These are phyloP conservation scores for Brachionichthys hirsutus DNA, from an alignment of 2,113 vertebrate genomes.

Conservation along the genomic window DNA sequence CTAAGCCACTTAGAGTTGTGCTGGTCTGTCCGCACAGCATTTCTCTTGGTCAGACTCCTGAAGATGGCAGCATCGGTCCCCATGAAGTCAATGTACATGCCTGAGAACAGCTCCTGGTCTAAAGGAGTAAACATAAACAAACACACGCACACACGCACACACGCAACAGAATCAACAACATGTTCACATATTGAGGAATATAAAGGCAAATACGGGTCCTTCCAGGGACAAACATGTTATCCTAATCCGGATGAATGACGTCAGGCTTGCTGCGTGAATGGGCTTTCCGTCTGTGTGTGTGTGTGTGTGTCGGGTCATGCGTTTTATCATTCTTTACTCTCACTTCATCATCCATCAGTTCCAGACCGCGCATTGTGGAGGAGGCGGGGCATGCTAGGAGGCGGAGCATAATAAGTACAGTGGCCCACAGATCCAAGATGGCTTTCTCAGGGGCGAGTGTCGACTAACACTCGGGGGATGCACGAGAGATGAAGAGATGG, in stretches of 20 bases:
- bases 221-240: too few species aligned
- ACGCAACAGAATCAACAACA: background rate
- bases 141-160: conserved; percentile 5
- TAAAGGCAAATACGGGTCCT: too few species aligned
- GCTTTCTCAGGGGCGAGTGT: conserved; percentile 32
- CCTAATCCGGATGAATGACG: too few species aligned
- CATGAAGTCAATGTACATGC: conserved; percentile 99
- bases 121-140: conserved; percentile 6
- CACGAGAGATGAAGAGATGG: conserved; percentile 10
- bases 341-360: conserved; percentile 44
- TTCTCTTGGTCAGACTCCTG: conserved; percentile 91
- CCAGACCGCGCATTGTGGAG: conserved; percentile 26
- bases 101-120: conserved; percentile 98
- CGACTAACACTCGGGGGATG: conserved; percentile 38
- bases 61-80: conserved; percentile 97
- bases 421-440: conserved; percentile 31
- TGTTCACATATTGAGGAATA: too few species aligned
- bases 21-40: conserved; percentile 94
- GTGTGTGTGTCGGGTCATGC: conserved; percentile 22
- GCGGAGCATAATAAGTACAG: conserved; percentile 7
- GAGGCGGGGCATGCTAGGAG: conserved; percentile 19
- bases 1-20: conserved; percentile 99
- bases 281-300: conserved; percentile 6
- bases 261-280: background rate
- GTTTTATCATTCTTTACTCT: conserved; percentile 40